Evolutionary conservation across 2,888 invertebrate genomes (phyloP), one percentile per base, ranked within the genome.

Genomic region (Oligia strigilis): DNA sequence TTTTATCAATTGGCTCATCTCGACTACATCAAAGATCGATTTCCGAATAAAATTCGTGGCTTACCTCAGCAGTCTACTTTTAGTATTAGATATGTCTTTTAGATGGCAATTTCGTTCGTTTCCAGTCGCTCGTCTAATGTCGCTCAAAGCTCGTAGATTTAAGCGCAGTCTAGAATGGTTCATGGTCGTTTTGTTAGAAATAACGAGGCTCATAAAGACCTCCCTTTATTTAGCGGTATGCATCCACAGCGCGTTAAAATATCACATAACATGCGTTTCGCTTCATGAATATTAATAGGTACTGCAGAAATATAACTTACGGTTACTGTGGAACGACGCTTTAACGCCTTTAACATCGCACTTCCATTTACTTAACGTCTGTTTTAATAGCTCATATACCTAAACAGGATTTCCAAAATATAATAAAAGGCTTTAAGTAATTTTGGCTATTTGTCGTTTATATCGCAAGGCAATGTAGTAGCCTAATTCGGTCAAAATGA

Each of bases 181-280:
- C 67, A 78, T 76, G 81, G 76, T 72, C 78, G 78, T 81, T 83
- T 85, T 89, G 88, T 89, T 84, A 78, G 78, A 83, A 88, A 81
- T 84, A 88, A 89, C 88, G 88, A 89, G 83, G 49, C 81, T 82
- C 88, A 79, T 91, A 91, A 91, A 91, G 81, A 80, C 75, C 77
- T 81, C 75, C 81, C 85, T 83, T 85, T 88, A 89, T 85, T 85
- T 83, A 84, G 78, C 82, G 71, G 77, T 77, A 82, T 85, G 82
- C 86, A 88, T 82, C 85, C 75, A 77, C 65, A 70, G 77, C 78
- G 78, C 86, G 78, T 87, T 88, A 82, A 89, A 85, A 81, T 76
- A 82, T 87, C 85, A 83, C 84, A 87, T 86, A 89, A 87, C 83
- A 88, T 83, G 75, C 82, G 75, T 82, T 87, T 87, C 78, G 83